Conservation (phyloP, 1,140 invertebrate genomes). For the Drosophila sproati region DNA sequence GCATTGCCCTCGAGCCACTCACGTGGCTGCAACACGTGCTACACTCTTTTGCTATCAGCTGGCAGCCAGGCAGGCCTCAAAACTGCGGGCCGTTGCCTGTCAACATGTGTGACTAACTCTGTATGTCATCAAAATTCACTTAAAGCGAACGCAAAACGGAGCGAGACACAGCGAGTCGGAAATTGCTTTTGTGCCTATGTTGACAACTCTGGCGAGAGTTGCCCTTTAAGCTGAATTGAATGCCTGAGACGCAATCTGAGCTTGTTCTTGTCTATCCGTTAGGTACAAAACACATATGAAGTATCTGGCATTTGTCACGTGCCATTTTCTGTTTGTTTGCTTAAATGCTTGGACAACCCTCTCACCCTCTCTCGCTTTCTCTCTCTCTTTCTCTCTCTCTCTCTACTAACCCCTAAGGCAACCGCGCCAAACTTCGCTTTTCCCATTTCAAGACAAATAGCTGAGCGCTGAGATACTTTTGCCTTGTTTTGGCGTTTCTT, state of each 20-base stretch:
- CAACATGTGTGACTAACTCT: conserved; percentile 53
- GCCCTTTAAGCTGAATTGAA: not conserved
- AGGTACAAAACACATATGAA: conserved; percentile 14
- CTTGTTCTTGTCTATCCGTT: conserved; percentile 5
- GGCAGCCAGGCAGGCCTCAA: conserved; percentile 14
- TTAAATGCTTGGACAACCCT: conserved; percentile 17
- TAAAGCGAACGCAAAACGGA: conserved; percentile 30
- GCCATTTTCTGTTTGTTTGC: conserved; percentile 45
- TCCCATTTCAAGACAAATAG: conserved; percentile 59
- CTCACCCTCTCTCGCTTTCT: not conserved
- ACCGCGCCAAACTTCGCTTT: not conserved
- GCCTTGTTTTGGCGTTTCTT: conserved; percentile 11
- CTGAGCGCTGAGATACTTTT: conserved; percentile 48
- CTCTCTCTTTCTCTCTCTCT: not conserved
- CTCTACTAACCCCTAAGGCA: too few species aligned
- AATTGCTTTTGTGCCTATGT: conserved; percentile 21
- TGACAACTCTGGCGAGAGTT: conserved; percentile 18
- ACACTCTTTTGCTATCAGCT: conserved; percentile 62
- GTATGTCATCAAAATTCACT: conserved; percentile 76
- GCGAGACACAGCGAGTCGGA: conserved; percentile 4
- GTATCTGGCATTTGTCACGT: conserved; percentile 51
- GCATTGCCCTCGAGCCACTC: conserved; percentile 30
- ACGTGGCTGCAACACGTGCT: conserved; percentile 70
- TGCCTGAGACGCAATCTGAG: conserved; percentile 6
- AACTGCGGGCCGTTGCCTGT: conserved; percentile 47